Evolutionary conservation across 1,140 invertebrate genomes (phyloP), one percentile per base, ranked within the genome.

Genomic region (Saccostrea echinata): DNA sequence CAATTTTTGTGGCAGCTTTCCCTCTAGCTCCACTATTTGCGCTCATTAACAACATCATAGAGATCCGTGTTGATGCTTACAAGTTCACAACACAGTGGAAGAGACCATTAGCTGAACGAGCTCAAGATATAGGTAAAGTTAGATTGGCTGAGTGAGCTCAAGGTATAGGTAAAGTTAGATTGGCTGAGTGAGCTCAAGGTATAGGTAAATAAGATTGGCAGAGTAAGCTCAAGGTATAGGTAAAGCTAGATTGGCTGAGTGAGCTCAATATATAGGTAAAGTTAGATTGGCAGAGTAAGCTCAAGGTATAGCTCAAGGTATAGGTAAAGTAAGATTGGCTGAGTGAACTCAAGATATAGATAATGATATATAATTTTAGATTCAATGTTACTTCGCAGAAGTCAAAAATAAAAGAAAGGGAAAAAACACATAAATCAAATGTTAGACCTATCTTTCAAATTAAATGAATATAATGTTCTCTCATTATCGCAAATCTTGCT

Each of bases 231-330:
- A 98, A 93, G 97, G 98, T 94, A 99, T 99, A 88, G 55, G 55
- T 12, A 85, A 52, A 82, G 13, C 64, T 6, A n/a, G n/a, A n/a
- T 93, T 99, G 24, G 97, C 98, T 0, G 97, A 97, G 92, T 95
- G 97, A 84, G 97, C 98, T 0, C 97, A 98, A 93, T 97, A 98
- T 94, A 99, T 99, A 90, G 98, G 98, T 21, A 88, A 90, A 43
- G 35, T 43, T 6, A 2, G 35, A 43, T 93, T 99, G 24, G 97
- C 98, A 0, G 97, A 97, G 92, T 95, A 97, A 84, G 97, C 98
- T 0, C 97, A 98, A 93, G 97, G 98, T 94, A 99, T 99, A 88
- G 97, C 98, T 0, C 97, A 98, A 93, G 97, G 98, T 94, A 99
- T 99, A 88, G 55, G 55, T 12, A 85, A 52, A 82, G 13, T 81